These are phyloP conservation scores for Hypomesus transpacificus DNA, from an alignment of 2,113 vertebrate genomes.

Conservation along the genomic window DNA sequence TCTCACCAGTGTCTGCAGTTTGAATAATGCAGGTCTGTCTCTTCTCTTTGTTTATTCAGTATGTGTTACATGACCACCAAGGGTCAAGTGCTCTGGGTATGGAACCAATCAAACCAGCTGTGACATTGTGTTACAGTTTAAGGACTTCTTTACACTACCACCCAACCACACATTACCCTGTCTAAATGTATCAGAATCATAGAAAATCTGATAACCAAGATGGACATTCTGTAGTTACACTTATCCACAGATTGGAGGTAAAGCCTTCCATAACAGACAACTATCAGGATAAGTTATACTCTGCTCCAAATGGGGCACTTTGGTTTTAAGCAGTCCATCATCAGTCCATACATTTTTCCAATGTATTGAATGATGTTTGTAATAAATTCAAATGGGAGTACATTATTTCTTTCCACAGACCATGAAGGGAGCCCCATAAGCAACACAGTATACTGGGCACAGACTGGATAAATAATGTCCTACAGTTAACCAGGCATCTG, in stretches of 20 bases:
- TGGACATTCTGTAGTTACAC: background rate
- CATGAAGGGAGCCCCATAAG: conserved; percentile 6
- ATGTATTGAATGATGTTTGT: background rate
- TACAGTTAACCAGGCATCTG: conserved; percentile 24
- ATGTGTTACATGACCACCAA: conserved; percentile 11
- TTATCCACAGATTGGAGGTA: background rate
- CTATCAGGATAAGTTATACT: background rate
- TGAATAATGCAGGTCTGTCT: conserved; percentile 23
- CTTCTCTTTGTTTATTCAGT: conserved; percentile 24
- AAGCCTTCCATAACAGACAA: background rate
- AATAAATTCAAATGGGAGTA: background rate
- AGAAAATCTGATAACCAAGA: background rate
- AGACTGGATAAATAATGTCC: conserved; percentile 21
- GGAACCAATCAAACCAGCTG: conserved; percentile 27
- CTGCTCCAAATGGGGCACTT: background rate
- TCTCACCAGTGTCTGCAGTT: conserved; percentile 12
- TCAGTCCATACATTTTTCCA: too few species aligned
- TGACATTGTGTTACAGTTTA: conserved; percentile 21
- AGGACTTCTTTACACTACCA: conserved; percentile 21
- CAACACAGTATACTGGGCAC: background rate
- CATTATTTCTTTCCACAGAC: conserved; percentile 6
- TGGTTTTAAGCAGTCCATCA: background rate
- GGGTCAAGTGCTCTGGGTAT: conserved; percentile 24
- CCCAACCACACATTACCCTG: background rate
- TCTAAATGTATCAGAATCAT: background rate